Base-by-base conservation (phyloP, 2,888 invertebrate species). In the Scaptomyza reducta region DNA sequence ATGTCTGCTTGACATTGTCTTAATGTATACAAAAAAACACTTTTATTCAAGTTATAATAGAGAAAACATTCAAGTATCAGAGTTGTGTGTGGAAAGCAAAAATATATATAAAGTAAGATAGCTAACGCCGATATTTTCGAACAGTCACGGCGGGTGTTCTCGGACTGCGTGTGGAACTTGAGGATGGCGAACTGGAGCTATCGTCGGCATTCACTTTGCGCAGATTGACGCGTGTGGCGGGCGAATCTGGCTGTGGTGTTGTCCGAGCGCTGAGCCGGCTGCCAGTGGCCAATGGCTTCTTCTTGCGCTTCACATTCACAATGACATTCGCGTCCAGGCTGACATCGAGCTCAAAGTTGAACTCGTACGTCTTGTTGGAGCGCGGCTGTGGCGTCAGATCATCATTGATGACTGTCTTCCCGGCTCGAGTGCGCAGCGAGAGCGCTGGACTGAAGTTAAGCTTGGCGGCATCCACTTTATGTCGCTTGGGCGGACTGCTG, bases 281-380 rank as follows among this genome's bases (percentile, higher is more conserved):
- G 22, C 11, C 47, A 14, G 27, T 25, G 3, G 49, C 13, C 10
- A 35, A 18, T 3, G n/a, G 47, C 64, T 90, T 91, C 70, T 89
- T 90, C 70, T 91, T 92, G 14, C 92, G 89, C 65, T 90, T 91
- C 0, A 92, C 90, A 66, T 91, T 92, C 1, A 92, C 90, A 58
- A 92, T 84, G 33, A 92, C 90, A 81, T 92, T 90, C n/a, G 92
- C 91, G 70, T 92, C 92, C 87, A 91, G 77, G 65, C 92, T 92
- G 6, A 92, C 91, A 72, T 92, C 91, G 33, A 92, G 65, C 61
- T 92, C 91, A 53, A 92, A 90, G 78, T 92, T 91, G 18, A 92
- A 89, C 66, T 92, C 90, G 60, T 91, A 91, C 0, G 90, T 91
- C 77, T 92, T 92, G 2, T 84, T 86, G 13, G 89, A 82, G 27